Percentiles rank a stretch among this genome's conserved stretches.
These are phyloP conservation scores for Nyctereutes procyonoides DNA, from an alignment of 2,113 vertebrate genomes.

Conservation along the genomic window DNA sequence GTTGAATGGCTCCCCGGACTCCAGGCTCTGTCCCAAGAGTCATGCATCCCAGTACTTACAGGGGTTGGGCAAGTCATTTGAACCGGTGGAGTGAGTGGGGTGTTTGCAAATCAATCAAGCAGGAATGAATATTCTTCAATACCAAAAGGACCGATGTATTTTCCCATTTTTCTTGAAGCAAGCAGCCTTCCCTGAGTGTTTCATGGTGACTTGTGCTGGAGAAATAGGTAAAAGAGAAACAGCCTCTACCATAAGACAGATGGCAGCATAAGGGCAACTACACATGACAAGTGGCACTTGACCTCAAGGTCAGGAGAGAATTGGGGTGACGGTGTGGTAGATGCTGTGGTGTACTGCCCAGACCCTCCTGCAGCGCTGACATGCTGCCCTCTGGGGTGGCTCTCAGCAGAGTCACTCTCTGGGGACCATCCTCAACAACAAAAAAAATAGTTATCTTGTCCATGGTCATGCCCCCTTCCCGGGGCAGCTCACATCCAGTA, in stretches of 20 bases:
- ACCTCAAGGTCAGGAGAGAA: background rate
- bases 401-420: background rate
- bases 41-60: background rate
- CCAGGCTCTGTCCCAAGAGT: background rate
- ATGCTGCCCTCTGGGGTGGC: background rate
- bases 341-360: background rate
- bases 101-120: background rate
- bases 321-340: accelerated
- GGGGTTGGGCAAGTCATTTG: accelerated
- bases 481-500: background rate
- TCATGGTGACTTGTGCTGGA: background rate
- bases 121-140: background rate
- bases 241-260: background rate
- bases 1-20: background rate
- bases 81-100: background rate
- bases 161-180: background rate
- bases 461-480: accelerated
- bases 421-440: background rate
- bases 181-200: background rate
- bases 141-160: background rate
- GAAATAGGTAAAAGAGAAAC: background rate
- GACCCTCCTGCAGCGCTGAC: background rate
- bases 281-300: background rate
- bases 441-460: background rate
- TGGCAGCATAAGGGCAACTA: background rate